Percentiles rank a stretch among this genome's conserved stretches.
These are phyloP conservation scores for Meiosimyza platycephala DNA, from an alignment of 2,888 invertebrate species.

Conservation along the genomic window DNA sequence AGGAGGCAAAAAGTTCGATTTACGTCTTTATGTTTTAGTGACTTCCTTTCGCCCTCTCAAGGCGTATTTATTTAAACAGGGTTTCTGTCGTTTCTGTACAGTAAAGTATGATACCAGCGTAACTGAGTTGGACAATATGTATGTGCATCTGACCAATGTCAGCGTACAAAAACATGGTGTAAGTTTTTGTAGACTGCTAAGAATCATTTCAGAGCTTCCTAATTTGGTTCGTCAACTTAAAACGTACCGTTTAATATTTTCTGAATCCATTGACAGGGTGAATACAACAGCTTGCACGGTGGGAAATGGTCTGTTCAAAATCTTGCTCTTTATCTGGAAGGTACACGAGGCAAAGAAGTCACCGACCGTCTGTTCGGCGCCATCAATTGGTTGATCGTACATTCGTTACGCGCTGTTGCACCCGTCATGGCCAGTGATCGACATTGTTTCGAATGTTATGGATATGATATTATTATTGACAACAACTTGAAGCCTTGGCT, in stretches of 20 bases:
- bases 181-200: slow-evolving; percentile 37
- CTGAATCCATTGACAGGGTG: slow-evolving; percentile 69
- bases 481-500: slow-evolving; percentile 94
- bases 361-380: slow-evolving; percentile 90
- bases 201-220: background rate
- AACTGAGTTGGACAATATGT: slow-evolving; percentile 90
- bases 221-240: background rate
- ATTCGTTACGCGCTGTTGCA: slow-evolving; percentile 91
- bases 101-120: slow-evolving; percentile 93
- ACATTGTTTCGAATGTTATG: slow-evolving; percentile 84
- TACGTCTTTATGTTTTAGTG: slow-evolving; percentile 90
- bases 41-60: slow-evolving; percentile 94
- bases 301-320: slow-evolving; percentile 96
- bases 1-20: slow-evolving; percentile 96
- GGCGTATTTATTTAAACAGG: slow-evolving; percentile 90
- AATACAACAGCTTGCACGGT: slow-evolving; percentile 93
- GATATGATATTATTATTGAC: slow-evolving; percentile 95
- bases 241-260: background rate
- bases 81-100: slow-evolving; percentile 96
- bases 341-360: slow-evolving; percentile 87
- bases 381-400: slow-evolving; percentile 90
- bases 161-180: slow-evolving; percentile 96
- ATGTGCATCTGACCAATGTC: slow-evolving; percentile 95
- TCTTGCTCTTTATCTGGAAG: slow-evolving; percentile 88
- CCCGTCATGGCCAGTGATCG: slow-evolving; percentile 93